Evolutionary conservation across 2,113 vertebrate genomes (phyloP), one percentile per base, ranked within the genome.

Genomic region (Platycercus adscitus): DNA sequence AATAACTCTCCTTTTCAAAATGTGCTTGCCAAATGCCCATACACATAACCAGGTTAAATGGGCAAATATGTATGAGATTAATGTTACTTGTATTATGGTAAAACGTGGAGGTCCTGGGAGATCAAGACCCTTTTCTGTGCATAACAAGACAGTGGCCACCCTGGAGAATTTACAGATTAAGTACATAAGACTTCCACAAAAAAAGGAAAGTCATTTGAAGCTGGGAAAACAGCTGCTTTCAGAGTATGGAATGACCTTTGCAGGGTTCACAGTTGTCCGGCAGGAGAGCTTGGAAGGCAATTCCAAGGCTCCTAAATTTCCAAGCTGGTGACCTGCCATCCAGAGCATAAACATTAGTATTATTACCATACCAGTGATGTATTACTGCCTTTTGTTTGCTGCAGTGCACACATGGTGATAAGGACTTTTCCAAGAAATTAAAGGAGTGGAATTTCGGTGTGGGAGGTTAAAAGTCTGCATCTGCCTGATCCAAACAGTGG

Each of bases 1-100:
- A 66, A 88, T n/a, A 88, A n/a, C 7, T 86, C 41, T 82, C 39
- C 75, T 83, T 95, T 94, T 86, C 46, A 70, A 80, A 90, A 50
- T 56, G 47, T 28, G 35, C 2, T 88, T 15, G 33, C 39, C 50
- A 81, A 91, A 89, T 82, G n/a, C 13, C 37, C 46, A 14, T 28
- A 60, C 6, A 35, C 37, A 81, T 56, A 94, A 83, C 11, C 33
- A 55, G 68, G 79, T 85, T 95, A 91, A 93, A 58, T 4, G 79
- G 35, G 19, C 47, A 93, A 86, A 77, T 72, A 86, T 43, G 13
- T 35, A 73, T 82, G 25, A 96, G 41, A 73, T 86, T 18, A 87
- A 85, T 49, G 7, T 53, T 52, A 52, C 44, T 70, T 77, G 26
- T 88, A 47, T 81, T 60, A 50, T 0, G 0, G 25, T 5, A 56